A percentile compares a stretch with the other conserved stretches of the same genome.
phyloP scores from a whole-genome alignment of 2,888 invertebrate species.

The Andrena bucephala region DNA sequence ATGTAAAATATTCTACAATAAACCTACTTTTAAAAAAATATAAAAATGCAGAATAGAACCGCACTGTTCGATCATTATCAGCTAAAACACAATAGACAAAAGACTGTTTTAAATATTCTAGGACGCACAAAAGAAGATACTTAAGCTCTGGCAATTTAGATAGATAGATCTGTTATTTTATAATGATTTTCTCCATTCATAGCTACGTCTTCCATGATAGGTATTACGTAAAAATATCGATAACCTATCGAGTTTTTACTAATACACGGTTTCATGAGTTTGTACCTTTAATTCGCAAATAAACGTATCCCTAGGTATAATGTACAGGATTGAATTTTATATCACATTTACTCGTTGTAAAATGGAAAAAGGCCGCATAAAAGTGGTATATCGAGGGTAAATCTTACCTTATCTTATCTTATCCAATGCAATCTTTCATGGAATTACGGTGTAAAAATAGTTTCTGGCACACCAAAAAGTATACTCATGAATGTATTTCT shows the following conservation, averaged over 20 bases:
- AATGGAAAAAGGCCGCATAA: neutral
- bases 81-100: too few species aligned
- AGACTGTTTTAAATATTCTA: too few species aligned
- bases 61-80: too few species aligned
- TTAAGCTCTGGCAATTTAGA: too few species aligned
- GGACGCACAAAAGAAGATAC: too few species aligned
- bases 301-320: neutral
- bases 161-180: neutral
- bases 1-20: too few species aligned
- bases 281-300: neutral
- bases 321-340: neutral
- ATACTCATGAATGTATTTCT: neutral
- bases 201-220: neutral
- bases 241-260: neutral
- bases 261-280: neutral
- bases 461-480: slow-evolving; percentile 21
- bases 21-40: too few species aligned
- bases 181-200: neutral
- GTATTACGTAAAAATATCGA: neutral
- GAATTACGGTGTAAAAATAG: slow-evolving; percentile 11
- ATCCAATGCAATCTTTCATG: slow-evolving; percentile 45
- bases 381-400: neutral
- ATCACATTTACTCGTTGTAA: neutral
- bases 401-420: slow-evolving; percentile 54
- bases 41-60: too few species aligned